Base-by-base conservation (phyloP, 1,140 invertebrate genomes). In the Papilio helenus region DNA sequence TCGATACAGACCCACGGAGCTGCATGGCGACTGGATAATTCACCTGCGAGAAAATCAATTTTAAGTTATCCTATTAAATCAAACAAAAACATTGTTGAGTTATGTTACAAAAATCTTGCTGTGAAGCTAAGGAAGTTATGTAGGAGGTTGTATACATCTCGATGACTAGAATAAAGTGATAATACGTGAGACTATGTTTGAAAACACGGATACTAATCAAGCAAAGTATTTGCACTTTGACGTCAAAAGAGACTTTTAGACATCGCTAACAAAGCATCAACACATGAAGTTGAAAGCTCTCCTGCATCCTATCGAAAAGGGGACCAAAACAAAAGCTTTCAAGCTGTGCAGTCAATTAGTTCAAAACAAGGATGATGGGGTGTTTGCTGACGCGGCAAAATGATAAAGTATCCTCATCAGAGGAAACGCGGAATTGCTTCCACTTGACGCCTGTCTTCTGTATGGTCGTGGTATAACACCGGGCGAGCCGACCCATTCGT, bases 11-110 rank as follows among this genome's bases (percentile, higher is more conserved):
- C 76, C 68, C 84, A 83, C 76, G 82, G 61, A 80, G 85, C 74
- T 80, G 84, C 91, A 92, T 92, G 83, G 72, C 84, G 80, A 71
- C 49, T 26, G 55, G 5, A 26, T n/a, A 77, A 18, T 42, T 77
- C 76, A 61, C 76, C 76, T 77, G 34, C 16, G 18, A 46, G 8
- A 74, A 23, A 58, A 76, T 68, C 10, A 16, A 29, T 5, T 55
- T 20, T 51, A 51, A 51, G 3, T 51, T 26, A 61, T 51, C 12
- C 26, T 26, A 5, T 2, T 9, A 58, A 7, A 20, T 20, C 3
- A 20, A 58, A 20, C 18, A 1, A n/a, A 55, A 58, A 23, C 3
- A 58, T 23, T 20, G 39, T 42, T 42, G 39, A 49, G 46, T 49
- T n/a, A n/a, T n/a, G n/a, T n/a, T n/a, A n/a, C n/a, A n/a, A n/a